phyloP scores from a whole-genome alignment of 1,140 invertebrate species.

The Octopus bimaculoides region DNA sequence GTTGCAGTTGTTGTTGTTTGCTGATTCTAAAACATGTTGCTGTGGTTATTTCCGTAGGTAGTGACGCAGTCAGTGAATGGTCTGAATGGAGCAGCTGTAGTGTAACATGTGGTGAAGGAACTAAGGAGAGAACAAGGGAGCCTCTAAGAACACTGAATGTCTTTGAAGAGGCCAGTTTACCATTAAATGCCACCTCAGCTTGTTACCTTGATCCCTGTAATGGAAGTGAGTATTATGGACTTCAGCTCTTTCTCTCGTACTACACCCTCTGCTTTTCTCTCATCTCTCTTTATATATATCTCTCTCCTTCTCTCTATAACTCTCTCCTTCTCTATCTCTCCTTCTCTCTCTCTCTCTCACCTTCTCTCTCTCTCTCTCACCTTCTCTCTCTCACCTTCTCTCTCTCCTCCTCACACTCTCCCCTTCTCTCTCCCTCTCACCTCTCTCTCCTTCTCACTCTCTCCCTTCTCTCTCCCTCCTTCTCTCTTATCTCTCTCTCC shows the following conservation, averaged over 20 bases:
- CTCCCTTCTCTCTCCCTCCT: background rate
- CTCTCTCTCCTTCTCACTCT: background rate
- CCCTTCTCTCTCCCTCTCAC: background rate
- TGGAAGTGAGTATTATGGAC: slow-evolving; percentile 6
- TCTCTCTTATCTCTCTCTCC: background rate
- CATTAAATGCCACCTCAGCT: slow-evolving; percentile 1
- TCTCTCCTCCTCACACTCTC: background rate
- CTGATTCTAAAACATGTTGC: too few species aligned
- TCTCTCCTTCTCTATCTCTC: background rate
- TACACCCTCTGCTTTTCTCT: background rate
- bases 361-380: background rate
- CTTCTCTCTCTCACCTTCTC: background rate
- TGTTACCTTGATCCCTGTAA: slow-evolving; percentile 22
- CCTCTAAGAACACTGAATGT: slow-evolving; percentile 16
- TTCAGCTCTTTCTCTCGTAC: background rate
- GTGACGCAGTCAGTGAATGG: background rate
- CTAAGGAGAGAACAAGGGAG: slow-evolving; percentile 14
- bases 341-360: background rate
- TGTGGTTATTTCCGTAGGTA: background rate
- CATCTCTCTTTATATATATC: background rate
- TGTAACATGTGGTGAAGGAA: slow-evolving; percentile 22
- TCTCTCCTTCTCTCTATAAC: background rate
- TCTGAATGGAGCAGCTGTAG: slow-evolving; percentile 19
- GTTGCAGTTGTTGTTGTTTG: too few species aligned
- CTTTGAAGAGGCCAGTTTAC: slow-evolving; percentile 11